Conservation (phyloP, 2,888 invertebrate species). For the Luperina nickerlii region DNA sequence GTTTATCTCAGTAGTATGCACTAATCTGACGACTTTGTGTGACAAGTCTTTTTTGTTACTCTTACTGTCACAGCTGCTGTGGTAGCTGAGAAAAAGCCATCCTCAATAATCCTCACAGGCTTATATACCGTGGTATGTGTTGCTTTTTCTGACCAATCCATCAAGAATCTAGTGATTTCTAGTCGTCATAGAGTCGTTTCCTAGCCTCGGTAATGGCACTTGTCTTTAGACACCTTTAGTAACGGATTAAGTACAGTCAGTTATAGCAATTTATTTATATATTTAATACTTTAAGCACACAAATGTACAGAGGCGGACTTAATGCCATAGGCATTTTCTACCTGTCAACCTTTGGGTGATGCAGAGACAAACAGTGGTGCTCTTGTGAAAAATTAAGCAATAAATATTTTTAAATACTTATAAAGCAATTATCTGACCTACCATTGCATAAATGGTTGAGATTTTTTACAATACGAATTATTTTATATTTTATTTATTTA, state of each 20-base stretch:
- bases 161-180: not conserved
- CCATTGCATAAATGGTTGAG: too few relatives aligned
- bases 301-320: too few relatives aligned
- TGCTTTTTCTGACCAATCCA: not conserved
- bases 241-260: not conserved
- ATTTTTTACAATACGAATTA: too few relatives aligned
- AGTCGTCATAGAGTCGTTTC: not conserved
- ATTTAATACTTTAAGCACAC: too few relatives aligned
- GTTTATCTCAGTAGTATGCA: not conserved
- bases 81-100: not conserved
- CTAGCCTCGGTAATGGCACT: not conserved
- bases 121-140: not conserved
- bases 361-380: too few relatives aligned
- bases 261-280: too few relatives aligned
- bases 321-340: too few relatives aligned
- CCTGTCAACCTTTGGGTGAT: too few relatives aligned
- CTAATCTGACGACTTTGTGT: not conserved
- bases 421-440: too few relatives aligned
- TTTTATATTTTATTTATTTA: too few relatives aligned
- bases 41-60: not conserved
- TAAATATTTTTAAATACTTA: too few relatives aligned
- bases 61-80: not conserved
- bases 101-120: not conserved
- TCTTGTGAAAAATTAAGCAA: too few relatives aligned
- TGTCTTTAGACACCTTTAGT: not conserved